phyloP scores from a whole-genome alignment of 2,113 vertebrate species.

The Mus musculus region GRCm39 chr4:44221501-44222000 shows the following conservation, averaged over 20 bases:
- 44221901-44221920: not conserved
- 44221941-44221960: too few species aligned
- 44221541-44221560: conserved; percentile 42
- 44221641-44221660: not conserved
- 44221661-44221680: not conserved
- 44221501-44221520: conserved; percentile 46
- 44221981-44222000: too few species aligned
- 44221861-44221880: not conserved
- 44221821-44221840: not conserved
- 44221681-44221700: not conserved
- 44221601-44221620: not conserved
- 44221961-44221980: too few species aligned
- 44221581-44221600: not conserved
- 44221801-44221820: not conserved
- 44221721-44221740: not conserved
- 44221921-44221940: too few species aligned
- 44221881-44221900: not conserved
- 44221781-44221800: not conserved
- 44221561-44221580: not conserved
- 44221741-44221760: not conserved
- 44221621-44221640: not conserved
- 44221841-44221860: not conserved
- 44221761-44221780: not conserved
- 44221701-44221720: not conserved
- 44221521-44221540: conserved; percentile 44